These are phyloP conservation scores for Lampropteryx suffumata DNA, from an alignment of 2,888 invertebrate species.

Conservation along the genomic window DNA sequence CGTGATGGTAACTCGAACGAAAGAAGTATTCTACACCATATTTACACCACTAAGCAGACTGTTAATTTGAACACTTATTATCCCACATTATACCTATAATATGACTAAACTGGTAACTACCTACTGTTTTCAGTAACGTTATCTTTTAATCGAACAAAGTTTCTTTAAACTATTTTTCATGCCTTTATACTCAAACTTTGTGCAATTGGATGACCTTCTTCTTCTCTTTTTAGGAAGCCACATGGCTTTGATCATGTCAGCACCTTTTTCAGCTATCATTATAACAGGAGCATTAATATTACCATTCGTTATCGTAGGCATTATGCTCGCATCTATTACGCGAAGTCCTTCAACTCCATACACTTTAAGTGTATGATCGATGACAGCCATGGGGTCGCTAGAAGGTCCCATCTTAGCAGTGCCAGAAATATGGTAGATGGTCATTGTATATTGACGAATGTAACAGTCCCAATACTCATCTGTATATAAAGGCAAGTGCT, in stretches of 20 bases:
- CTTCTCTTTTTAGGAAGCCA: constrained; percentile 79
- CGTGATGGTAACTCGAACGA: constrained; percentile 26
- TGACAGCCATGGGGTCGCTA: constrained; percentile 90
- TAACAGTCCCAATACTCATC: constrained; percentile 95
- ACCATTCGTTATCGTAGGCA: constrained; percentile 93
- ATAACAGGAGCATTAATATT: constrained; percentile 94
- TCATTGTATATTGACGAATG: constrained; percentile 92
- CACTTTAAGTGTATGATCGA: constrained; percentile 89
- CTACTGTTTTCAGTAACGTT: constrained; percentile 38
- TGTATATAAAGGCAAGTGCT: constrained; percentile 88
- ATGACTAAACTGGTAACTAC: constrained; percentile 20
- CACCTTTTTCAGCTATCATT: constrained; percentile 94
- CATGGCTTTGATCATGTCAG: constrained; percentile 89
- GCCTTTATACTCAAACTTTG: constrained; percentile 44
- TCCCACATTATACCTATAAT: constrained; percentile 11
- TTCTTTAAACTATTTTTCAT: constrained; percentile 39
- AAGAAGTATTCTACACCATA: constrained; percentile 13
- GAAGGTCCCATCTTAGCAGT: constrained; percentile 93
- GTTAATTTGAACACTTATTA: constrained; percentile 25
- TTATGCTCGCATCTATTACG: constrained; percentile 94
- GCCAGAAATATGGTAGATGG: constrained; percentile 93
- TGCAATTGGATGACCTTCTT: constrained; percentile 53
- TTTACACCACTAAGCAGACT: constrained; percentile 6
- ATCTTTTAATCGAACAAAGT: constrained; percentile 57
- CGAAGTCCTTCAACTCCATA: constrained; percentile 90